These are phyloP conservation scores for Silvanus unidentatus DNA, from an alignment of 2,888 invertebrate genomes.

Conservation along the genomic window DNA sequence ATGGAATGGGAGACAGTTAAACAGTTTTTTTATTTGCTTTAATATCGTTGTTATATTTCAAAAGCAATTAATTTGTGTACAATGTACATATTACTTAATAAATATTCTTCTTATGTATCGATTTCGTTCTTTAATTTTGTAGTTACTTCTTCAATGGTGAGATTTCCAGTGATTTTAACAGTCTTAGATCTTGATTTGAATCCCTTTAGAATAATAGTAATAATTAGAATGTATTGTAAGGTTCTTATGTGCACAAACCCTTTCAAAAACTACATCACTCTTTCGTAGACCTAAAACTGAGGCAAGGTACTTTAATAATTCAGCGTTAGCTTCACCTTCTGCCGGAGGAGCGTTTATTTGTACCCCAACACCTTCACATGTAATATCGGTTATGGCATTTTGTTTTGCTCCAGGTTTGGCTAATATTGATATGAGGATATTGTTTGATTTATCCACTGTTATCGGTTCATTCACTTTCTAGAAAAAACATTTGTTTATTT, in stretches of 20 bases:
- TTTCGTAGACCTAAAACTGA: slow-evolving; percentile 63
- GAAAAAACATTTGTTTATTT: not conserved
- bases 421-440: slow-evolving; percentile 57
- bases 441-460: slow-evolving; percentile 52
- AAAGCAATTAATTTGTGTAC: too few species aligned
- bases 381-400: slow-evolving; percentile 58
- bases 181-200: slow-evolving; percentile 55
- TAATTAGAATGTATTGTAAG: not conserved
- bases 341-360: slow-evolving; percentile 76
- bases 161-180: slow-evolving; percentile 47
- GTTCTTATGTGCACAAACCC: slow-evolving; percentile 21
- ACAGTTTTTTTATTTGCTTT: not conserved
- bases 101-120: too few species aligned
- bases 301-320: slow-evolving; percentile 66
- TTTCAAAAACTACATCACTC: slow-evolving; percentile 61
- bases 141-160: slow-evolving; percentile 46
- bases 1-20: slow-evolving; percentile 3
- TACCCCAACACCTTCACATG: slow-evolving; percentile 61
- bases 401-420: slow-evolving; percentile 73
- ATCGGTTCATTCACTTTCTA: slow-evolving; percentile 35
- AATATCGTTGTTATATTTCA: too few species aligned
- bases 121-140: slow-evolving; percentile 45
- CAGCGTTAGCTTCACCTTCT: slow-evolving; percentile 75
- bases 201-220: slow-evolving; percentile 36
- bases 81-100: too few species aligned